Base-by-base conservation (phyloP, 2,113 vertebrate species). In the Saguinus imperator region DNA sequence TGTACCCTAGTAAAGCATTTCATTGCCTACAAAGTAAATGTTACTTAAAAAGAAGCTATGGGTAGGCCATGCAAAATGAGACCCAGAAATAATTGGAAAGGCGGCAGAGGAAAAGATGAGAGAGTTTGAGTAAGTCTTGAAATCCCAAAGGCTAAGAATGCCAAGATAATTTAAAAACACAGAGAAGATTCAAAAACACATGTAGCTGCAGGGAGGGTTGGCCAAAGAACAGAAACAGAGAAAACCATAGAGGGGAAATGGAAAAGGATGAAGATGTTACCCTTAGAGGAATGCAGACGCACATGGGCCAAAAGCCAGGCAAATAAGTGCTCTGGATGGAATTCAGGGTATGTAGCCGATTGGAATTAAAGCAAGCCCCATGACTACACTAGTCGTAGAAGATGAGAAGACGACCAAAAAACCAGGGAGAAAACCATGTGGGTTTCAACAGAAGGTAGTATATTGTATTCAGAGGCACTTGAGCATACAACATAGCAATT, bases 91-190 rank as follows among this genome's bases (percentile, higher is more conserved):
- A 97, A 91, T 93, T 89, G 94, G 90, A 92, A 88, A 84, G 85
- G 70, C 40, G 7, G 75, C 87, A 94, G 90, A 95, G 79, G 97
- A 91, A 97, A 97, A 98, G 94, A 87, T 93, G 96, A 97, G 98
- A 98, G 94, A 97, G 94, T 98, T 97, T 98, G 96, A 98, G 97
- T 96, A 95, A 93, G 94, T 95, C 88, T 92, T 95, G 1, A 97
- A 98, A 98, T 94, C 98, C 98, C 89, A 97, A 98, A 98, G 98
- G 98, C 97, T 98, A 98, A 98, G 97, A 98, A 98, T 98, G 98
- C 98, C 96, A 98, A 98, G 96, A 96, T 97, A 98, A 98, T 98
- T 98, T 98, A 97, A 98, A 97, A 98, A 98, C 97, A 98, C 97
- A 98, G 95, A 92, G 86, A 98, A 98, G 96, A 98, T 98, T 98